Conservation (phyloP, 2,888 invertebrate genomes). For the Sacculina carcini region DNA sequence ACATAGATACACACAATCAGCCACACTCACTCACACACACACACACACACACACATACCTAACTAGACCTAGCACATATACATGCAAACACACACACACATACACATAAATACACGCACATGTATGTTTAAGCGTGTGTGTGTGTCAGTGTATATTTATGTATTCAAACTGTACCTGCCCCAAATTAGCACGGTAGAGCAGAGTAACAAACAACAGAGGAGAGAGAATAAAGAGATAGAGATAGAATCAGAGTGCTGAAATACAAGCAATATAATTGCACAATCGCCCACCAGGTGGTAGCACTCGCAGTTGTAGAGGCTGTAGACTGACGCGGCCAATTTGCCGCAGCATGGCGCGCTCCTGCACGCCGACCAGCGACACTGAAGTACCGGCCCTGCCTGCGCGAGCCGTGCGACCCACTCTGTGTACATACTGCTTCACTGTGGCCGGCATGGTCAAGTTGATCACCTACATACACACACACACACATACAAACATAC, state of each 20-base stretch:
- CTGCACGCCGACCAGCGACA: constrained; percentile 76
- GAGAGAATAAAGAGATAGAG: not conserved
- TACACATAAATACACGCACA: not conserved
- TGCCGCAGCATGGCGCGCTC: constrained; percentile 76
- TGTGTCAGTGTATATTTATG: not conserved
- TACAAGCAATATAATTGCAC: not conserved
- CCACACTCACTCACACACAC: constrained; percentile 5
- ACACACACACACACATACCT: constrained; percentile 4
- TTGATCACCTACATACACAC: constrained; percentile 43
- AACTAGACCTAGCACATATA: not conserved
- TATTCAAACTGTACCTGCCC: not conserved
- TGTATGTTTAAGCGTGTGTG: not conserved
- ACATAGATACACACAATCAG: constrained; percentile 3
- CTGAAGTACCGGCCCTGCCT: constrained; percentile 61
- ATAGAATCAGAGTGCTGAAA: not conserved
- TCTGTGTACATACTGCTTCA: constrained; percentile 88
- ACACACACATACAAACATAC: too few species aligned
- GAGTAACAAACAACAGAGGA: not conserved
- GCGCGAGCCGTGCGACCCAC: constrained; percentile 91
- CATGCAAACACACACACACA: not conserved
- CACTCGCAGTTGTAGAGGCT: constrained; percentile 60
- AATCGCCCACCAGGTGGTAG: constrained; percentile 53
- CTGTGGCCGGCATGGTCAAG: constrained; percentile 74
- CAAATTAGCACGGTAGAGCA: not conserved
- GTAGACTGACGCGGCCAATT: constrained; percentile 56